Evolutionary conservation across 2,113 vertebrate genomes (phyloP).

Genomic region (Motacilla alba): DNA sequence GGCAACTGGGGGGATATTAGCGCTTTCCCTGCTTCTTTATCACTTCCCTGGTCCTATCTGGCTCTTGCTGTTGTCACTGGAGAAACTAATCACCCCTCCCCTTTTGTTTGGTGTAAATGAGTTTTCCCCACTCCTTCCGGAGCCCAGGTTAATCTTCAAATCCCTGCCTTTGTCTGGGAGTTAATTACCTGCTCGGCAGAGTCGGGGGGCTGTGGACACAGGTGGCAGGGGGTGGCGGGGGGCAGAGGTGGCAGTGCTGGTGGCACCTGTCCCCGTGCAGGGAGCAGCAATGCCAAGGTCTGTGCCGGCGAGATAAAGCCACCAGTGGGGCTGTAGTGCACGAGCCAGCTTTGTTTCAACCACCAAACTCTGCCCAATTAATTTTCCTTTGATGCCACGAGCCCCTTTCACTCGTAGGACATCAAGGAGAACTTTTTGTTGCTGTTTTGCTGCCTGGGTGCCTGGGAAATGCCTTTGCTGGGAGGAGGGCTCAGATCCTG

Average conservation of each 20-base stretch:
- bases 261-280: neutral
- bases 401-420: neutral
- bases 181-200: slow-evolving; percentile 73
- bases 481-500: neutral
- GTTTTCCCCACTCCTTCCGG: slow-evolving; percentile 64
- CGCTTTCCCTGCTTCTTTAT: slow-evolving; percentile 48
- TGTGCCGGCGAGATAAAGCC: neutral
- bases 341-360: slow-evolving; percentile 6
- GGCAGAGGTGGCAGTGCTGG: neutral
- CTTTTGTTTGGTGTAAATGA: slow-evolving; percentile 78
- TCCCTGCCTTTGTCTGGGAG: slow-evolving; percentile 73
- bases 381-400: slow-evolving; percentile 40
- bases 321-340: neutral
- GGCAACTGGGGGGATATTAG: slow-evolving; percentile 45
- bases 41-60: slow-evolving; percentile 38
- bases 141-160: slow-evolving; percentile 74
- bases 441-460: neutral
- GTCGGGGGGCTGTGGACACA: neutral
- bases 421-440: neutral
- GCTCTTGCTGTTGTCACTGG: slow-evolving; percentile 58
- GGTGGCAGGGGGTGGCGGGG: neutral
- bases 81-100: slow-evolving; percentile 67
- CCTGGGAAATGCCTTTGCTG: neutral
- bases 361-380: slow-evolving; percentile 38
- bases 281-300: neutral